phyloP scores from a whole-genome alignment of 1,140 invertebrate species.

The Drosophila novamexicana region DNA sequence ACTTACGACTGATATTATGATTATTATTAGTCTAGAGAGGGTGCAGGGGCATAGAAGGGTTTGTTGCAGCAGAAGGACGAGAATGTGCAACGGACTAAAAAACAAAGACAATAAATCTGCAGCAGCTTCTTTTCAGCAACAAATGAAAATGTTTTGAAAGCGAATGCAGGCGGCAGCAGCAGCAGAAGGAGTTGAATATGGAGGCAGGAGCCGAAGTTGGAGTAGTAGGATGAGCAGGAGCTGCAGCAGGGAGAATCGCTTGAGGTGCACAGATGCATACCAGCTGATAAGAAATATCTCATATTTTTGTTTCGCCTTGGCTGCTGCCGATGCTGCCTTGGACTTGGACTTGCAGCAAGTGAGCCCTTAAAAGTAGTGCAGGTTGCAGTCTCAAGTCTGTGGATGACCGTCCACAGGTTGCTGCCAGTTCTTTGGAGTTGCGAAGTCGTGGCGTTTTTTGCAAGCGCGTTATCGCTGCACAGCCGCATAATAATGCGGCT shows the following conservation, averaged over 20 bases:
- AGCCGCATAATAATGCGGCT: constrained; percentile 84
- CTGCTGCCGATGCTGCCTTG: constrained; percentile 22
- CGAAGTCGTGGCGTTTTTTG: constrained; percentile 68
- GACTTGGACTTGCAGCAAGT: constrained; percentile 61
- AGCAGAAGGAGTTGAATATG: constrained; percentile 5
- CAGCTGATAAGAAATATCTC: constrained; percentile 84
- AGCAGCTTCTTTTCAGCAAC: constrained; percentile 80
- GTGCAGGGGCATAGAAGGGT: background rate
- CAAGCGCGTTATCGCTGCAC: constrained; percentile 84
- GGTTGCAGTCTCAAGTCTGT: constrained; percentile 22
- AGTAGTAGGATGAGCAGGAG: background rate
- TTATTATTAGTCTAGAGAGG: constrained; percentile 64
- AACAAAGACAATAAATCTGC: constrained; percentile 80
- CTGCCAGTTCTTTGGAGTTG: constrained; percentile 9
- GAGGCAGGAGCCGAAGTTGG: constrained; percentile 2
- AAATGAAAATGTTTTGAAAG: constrained; percentile 82
- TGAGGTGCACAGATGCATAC: constrained; percentile 84
- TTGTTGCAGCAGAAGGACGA: constrained; percentile 4
- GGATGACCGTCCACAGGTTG: constrained; percentile 24
- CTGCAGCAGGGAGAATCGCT: constrained; percentile 54
- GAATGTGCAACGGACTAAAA: constrained; percentile 16
- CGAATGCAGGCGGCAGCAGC: constrained; percentile 49
- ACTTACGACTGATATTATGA: constrained; percentile 83
- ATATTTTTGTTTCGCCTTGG: constrained; percentile 69
- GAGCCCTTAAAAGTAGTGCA: constrained; percentile 84